Evolutionary conservation across 2,797 vertebrate genomes (phyloP), one percentile per base, ranked within the genome.

Genomic region (Kryptolebias ocellatus): DNA sequence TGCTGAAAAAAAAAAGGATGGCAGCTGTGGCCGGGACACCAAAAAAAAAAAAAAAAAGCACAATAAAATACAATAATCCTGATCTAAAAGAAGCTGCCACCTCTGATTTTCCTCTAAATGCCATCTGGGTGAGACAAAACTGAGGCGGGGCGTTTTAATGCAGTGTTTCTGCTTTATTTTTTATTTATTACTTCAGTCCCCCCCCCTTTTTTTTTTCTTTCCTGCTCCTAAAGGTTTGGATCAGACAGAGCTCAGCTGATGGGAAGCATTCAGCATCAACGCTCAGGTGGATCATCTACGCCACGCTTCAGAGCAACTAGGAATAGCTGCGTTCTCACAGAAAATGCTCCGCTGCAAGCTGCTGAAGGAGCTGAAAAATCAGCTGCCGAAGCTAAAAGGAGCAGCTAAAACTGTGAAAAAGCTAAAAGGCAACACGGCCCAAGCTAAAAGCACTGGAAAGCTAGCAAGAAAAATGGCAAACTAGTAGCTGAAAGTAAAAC

Each of bases 71-170:
- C 20, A 24, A 24, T 24, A 80, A 79, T n/a, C 78, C 24, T 64
- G 70, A 86, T 85, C 1, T 71, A 76, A 53, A 81, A 64, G 55
- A 56, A 80, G 82, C 61, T 79, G 60, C 70, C 78, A 79, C 79
- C 70, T 37, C 70, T 24, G 74, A 75, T 73, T 83, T 80, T 85
- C 76, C 78, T 74, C 9, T 37, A 10, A 8, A 8, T 10, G 34
- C 8, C 83, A 75, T 75, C 74, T 74, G 73, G 80, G 78, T 87
- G 81, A 85, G 89, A 88, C 71, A 79, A 83, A 91, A 90, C 91
- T 91, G 92, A 91, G 76, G 91, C 81, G 71, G 76, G 78, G 83
- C 79, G 60, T 76, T 50, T 50, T 89, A 89, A 90, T 92, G 93
- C 93, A 93, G 91, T 89, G 81, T 90, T 90, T 79, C 86, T 88